These are phyloP conservation scores for Myodes glareolus DNA, from an alignment of 2,113 vertebrate genomes.

Conservation along the genomic window DNA sequence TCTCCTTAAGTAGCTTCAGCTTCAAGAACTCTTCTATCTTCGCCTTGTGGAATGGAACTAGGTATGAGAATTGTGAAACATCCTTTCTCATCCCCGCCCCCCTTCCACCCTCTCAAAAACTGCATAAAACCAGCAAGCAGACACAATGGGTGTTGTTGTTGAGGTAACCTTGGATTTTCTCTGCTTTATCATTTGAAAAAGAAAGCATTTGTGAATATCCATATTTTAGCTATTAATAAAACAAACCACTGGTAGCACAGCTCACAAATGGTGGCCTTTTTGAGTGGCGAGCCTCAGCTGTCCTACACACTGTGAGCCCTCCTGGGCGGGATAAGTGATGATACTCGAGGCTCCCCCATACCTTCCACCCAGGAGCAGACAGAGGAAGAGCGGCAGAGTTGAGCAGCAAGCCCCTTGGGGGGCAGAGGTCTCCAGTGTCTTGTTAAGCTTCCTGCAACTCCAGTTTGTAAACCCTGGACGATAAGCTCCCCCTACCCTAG, in stretches of 20 bases:
- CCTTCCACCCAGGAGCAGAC: not conserved
- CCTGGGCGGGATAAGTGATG: not conserved
- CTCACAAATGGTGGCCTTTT: not conserved
- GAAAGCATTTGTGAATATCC: conserved; percentile 18
- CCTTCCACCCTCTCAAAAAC: not conserved
- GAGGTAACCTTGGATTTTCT: conserved; percentile 43
- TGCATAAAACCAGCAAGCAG: not conserved
- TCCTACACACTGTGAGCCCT: not conserved
- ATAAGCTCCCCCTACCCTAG: not conserved
- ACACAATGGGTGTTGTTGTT: not conserved
- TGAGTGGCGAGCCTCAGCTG: not conserved
- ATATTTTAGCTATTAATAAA: conserved; percentile 42
- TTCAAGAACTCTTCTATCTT: conserved; percentile 24
- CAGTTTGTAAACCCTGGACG: not conserved
- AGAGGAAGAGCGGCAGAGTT: not conserved
- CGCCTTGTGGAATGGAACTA: not conserved
- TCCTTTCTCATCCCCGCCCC: not conserved
- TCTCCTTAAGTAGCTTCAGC: not conserved
- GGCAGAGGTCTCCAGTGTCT: not conserved
- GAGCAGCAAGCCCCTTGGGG: not conserved
- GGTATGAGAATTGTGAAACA: not conserved
- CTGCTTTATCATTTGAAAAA: not conserved
- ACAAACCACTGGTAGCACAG: not conserved
- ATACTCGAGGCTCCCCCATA: not conserved
- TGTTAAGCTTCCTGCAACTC: not conserved